Evolutionary conservation across 2,888 invertebrate species (phyloP), one percentile per base, ranked within the genome.

Genomic region (Cephalotes varians): DNA sequence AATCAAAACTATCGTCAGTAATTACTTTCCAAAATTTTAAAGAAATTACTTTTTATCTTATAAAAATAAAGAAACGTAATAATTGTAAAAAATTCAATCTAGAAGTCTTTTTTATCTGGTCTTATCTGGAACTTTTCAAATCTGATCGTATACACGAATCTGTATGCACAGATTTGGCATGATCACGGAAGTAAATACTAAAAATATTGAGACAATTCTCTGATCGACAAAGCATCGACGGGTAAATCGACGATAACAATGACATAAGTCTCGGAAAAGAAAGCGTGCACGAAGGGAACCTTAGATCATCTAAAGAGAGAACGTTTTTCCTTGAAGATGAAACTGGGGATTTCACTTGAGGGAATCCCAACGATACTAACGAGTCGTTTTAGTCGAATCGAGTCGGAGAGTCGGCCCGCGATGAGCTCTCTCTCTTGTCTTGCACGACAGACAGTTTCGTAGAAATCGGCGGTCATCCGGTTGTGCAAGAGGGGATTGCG

Each of bases 391-490:
- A 49, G 34, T n/a, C 62, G 69, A 79, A 60, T 54, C 83, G 64
- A 85, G 76, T 34, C 51, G 47, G 62, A 58, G 58, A 71, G 64
- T 40, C 51, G 74, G 25, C 37, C 25, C 49, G 40, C 7, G 62
- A 62, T 62, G 44, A 54, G 60, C 82, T 84, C 15, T 60, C 71
- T 72, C 58, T 77, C 28, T 18, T 31, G 12, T 60, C 54, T 37
- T 73, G 47, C 64, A 72, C 49, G 62, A 40, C 37, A n/a, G 64
- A 69, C 49, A 37, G 62, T 84, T 69, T 65, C 65, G 65, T 47
- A 77, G 72, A 85, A 82, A 81, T 44, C 44, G 69, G 31, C 62
- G 84, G 49, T 79, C 62, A 73, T 85, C 82, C 54, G 84, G 81
- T 85, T 84, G 77, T 71, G 62, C 56, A 85, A 76, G 67, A 40